Evolutionary conservation across 2,888 invertebrate species (phyloP), one percentile per base, ranked within the genome.

Genomic region (Frankliniella intonsa): DNA sequence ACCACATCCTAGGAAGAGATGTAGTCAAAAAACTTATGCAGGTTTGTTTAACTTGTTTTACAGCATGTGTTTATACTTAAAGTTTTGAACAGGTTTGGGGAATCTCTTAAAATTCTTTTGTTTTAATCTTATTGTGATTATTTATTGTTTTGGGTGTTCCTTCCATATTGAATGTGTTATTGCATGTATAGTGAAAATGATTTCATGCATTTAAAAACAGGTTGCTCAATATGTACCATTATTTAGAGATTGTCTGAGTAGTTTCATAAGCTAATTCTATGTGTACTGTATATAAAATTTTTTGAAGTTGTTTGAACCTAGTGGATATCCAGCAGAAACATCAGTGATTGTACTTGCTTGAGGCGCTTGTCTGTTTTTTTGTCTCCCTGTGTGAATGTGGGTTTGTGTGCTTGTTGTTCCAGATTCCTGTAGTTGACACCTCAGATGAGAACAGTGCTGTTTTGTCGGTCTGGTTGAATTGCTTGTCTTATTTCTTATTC

Each of bases 1-100:
- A 95, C 89, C 95, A 95, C 87, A 94, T 95, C 86, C 90, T 95
- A 81, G 95, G 95, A 49, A 89, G 94, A 85, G 95, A 95, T 87
- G 95, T 95, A 83, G 95, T 95, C 81, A 94, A 95, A 87, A 95
- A 95, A 87, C 90, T 95, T 81, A 94, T 95, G 92, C 95, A 95
- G 92, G 95, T 95, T 85, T 80, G 82, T 38, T 38, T 38, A 38
- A 38, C 38, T 3, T 3, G 38, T 38, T 38, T 38, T 38, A 38
- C 5, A 17, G 17, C 76, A 0, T 80, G 22, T 19, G 27, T 19
- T 0, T 50, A n/a, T n/a, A 25, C 84, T 62, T 55, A 55, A 19
- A 55, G 55, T 19, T 14, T 55, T 55, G 5, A 19, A 19, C 14
- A 38, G 55, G 55, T 22, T 83, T 81, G 38, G 81, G 82, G 12